These are phyloP conservation scores for Drosophila sp. DNA, from an alignment of 1,140 invertebrate species.

Conservation along the genomic window DNA sequence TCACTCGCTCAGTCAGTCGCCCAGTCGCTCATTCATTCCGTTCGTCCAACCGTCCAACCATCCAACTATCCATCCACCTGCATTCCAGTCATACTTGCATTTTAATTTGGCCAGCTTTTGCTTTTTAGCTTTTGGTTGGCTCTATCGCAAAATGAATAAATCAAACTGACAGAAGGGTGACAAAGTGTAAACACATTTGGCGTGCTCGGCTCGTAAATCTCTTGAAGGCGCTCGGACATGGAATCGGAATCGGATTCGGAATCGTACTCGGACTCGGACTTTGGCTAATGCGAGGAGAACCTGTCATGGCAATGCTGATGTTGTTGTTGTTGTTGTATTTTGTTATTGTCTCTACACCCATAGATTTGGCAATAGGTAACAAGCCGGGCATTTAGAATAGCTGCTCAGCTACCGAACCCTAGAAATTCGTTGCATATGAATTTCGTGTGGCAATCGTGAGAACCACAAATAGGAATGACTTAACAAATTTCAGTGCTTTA, in stretches of 20 bases:
- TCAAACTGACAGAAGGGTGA: slow-evolving; percentile 82
- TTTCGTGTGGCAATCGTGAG: slow-evolving; percentile 68
- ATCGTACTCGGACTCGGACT: slow-evolving; percentile 43
- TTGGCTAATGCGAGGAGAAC: slow-evolving; percentile 66
- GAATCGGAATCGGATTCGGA: no score
- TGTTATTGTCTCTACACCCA: slow-evolving; percentile 33
- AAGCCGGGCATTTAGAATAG: slow-evolving; percentile 72
- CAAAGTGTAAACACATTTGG: slow-evolving; percentile 83
- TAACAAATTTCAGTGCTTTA: slow-evolving; percentile 66
- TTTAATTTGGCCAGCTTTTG: slow-evolving; percentile 70
- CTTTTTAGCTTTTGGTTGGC: slow-evolving; percentile 37
- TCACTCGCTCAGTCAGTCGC: slow-evolving; percentile 53
- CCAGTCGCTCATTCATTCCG: background rate
- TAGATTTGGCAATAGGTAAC: slow-evolving; percentile 64
- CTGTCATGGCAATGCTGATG: slow-evolving; percentile 54
- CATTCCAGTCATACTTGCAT: slow-evolving; percentile 81
- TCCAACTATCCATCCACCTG: slow-evolving; percentile 38
- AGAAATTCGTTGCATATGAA: slow-evolving; percentile 6
- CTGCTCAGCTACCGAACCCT: slow-evolving; percentile 34
- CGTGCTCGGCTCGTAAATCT: slow-evolving; percentile 78
- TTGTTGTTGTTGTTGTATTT: slow-evolving; percentile 21
- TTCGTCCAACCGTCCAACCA: no score
- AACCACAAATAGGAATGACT: slow-evolving; percentile 79
- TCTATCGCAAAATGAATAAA: slow-evolving; percentile 80
- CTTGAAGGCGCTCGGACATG: slow-evolving; percentile 47